phyloP scores from a whole-genome alignment of 2,113 vertebrate species.

The Pipra filicauda region DNA sequence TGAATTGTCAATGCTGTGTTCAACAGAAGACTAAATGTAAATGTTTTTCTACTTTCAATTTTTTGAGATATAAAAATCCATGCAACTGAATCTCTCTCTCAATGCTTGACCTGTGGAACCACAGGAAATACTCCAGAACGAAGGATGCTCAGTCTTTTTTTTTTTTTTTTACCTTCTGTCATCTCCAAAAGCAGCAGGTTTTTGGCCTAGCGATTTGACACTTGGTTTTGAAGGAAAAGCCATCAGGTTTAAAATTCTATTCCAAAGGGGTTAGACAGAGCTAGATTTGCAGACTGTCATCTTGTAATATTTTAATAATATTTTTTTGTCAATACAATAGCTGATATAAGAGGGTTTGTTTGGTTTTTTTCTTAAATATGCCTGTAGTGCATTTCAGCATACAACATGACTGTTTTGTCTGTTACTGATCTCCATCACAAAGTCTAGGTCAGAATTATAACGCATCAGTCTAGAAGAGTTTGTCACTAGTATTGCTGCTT shows the following conservation, averaged over 20 bases:
- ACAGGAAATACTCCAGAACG: neutral
- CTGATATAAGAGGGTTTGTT: neutral
- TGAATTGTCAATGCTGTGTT: neutral
- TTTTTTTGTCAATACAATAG: neutral
- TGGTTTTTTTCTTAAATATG: neutral
- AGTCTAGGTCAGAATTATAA: neutral
- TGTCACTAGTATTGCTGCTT: neutral
- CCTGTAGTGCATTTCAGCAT: neutral
- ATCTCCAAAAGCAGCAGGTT: neutral
- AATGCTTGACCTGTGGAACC: neutral
- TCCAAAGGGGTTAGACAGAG: neutral
- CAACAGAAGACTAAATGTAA: neutral
- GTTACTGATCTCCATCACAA: neutral
- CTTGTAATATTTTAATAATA: neutral
- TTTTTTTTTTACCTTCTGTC: too few species aligned
- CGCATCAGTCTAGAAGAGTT: fast-evolving
- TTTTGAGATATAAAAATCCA: too few species aligned
- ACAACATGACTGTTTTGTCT: neutral
- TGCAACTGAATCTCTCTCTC: neutral
- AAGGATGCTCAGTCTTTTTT: fast-evolving
- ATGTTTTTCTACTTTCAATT: neutral
- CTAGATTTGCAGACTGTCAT: neutral
- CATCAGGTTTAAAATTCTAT: neutral
- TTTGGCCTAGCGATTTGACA: neutral
- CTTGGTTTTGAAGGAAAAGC: neutral